Evolutionary conservation across 2,797 vertebrate genomes (phyloP), one percentile per base, ranked within the genome.

Genomic region (Pyrocephalus nanus): DNA sequence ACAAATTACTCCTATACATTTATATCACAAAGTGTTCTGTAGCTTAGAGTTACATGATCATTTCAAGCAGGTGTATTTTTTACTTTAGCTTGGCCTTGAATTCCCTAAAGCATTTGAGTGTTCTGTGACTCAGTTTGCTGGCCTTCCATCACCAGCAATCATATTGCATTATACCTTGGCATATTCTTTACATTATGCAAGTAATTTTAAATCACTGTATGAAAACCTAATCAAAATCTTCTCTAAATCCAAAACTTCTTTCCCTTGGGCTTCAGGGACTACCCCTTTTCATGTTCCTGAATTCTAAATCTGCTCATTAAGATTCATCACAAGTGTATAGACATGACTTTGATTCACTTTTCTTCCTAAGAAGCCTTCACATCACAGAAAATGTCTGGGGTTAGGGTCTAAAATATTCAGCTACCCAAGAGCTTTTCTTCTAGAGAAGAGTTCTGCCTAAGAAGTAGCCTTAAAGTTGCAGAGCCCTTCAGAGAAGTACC

Each of bases 221-320:
- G 55, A 84, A 94, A 90, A 90, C 69, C 73, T 92, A 70, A 88
- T 90, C 30, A 90, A 90, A 95, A 80, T 90, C 40, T 92, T 88
- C 69, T 90, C 54, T 81, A 90, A 93, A 75, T 76, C 55, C 71
- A 95, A 88, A 92, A 10, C 36, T 66, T 6, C 62, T 95, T 93
- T 94, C 47, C 55, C 90, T 69, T 88, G 57, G 72, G 25, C 95
- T 95, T 93, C 74, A 67, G 93, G 79, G 73, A 90, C 70, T 72
- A 64, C 62, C 62, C 66, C 54, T 86, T 86, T 86, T 84, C 42
- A 65, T 77, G 82, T 90, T 93, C 38, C 58, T 62, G 40, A 90
- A 88, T 79, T 92, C 66, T 58, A 48, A 88, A 81, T 84, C 61
- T 62, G 20, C 54, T 94, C 42, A 60, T 94, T 91, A 90, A 80